phyloP scores from a whole-genome alignment of 2,888 invertebrate species.

The Alcis repandata region DNA sequence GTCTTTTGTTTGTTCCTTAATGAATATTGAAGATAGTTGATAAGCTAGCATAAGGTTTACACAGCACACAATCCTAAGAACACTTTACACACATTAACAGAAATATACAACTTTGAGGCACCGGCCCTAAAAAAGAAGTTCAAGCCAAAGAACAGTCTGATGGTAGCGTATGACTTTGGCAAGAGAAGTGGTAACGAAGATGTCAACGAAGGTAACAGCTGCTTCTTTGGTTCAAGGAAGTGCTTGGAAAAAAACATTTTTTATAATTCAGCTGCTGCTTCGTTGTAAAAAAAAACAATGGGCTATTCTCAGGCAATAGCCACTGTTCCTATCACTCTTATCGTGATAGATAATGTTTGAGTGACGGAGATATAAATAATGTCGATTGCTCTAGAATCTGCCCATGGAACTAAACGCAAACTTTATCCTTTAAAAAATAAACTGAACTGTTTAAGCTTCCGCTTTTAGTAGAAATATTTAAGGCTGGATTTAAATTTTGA shows the following conservation, averaged over 20 bases:
- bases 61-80: constrained; percentile 15
- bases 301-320: not conserved
- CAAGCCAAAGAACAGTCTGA: constrained; percentile 69
- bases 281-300: not conserved
- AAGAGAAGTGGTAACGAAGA: constrained; percentile 75
- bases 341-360: not conserved
- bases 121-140: constrained; percentile 66
- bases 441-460: constrained; percentile 29
- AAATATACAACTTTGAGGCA: constrained; percentile 55
- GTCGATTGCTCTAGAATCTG: not conserved
- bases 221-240: constrained; percentile 17
- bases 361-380: not conserved
- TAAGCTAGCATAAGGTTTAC: constrained; percentile 23
- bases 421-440: constrained; percentile 9
- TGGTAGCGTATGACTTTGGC: constrained; percentile 76
- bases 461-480: constrained; percentile 20
- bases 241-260: constrained; percentile 8
- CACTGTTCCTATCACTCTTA: not conserved
- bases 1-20: constrained; percentile 6
- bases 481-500: constrained; percentile 57
- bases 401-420: constrained; percentile 14
- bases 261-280: constrained; percentile 17
- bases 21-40: constrained; percentile 8
- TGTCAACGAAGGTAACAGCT: constrained; percentile 73
- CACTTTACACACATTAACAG: constrained; percentile 39